Base-by-base conservation (phyloP, 1,140 invertebrate genomes). In the Heliconius hermathena region DNA sequence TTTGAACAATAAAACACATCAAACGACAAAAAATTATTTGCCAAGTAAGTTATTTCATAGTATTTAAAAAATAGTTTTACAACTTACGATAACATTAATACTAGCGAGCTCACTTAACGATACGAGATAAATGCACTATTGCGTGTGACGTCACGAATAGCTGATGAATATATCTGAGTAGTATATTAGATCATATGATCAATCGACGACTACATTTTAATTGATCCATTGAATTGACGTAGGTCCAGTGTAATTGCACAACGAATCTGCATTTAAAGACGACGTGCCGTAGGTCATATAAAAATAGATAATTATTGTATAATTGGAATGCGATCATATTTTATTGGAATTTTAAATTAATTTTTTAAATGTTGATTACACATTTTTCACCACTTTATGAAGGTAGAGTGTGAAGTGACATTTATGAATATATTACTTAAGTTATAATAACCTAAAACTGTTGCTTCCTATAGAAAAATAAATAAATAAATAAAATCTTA, bases 101-200 rank as follows among this genome's bases (percentile, higher is more conserved):
- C 54, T 22, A 66, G 8, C 8, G 11, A 2, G 16, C 26, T 29
- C 3, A 66, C 60, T 26, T 1, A 66, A 66, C 16, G 22, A 16
- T 66, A 66, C 26, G 13, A 26, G 26, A 66, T 66, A 66, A 66
- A 66, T 60, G 54, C 54, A 60, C n/a, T 60, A 60, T 60, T 60
- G 54, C 54, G n/a, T 22, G n/a, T 60, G 54, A 60, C 54, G 20
- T 60, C 54, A 60, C 26, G 41, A 16, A 46, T 46, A 46, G 41
- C 41, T 46, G 41, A 3, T 46, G n/a, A 60, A 60, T 11, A 16
- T 66, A 29, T 16, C 60, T 66, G 5, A 66, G 26, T 29, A 66
- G n/a, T 66, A 66, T 16, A 29, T 66, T 66, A 66, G 26, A 66
- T 66, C 60, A 66, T 66, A 66, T 66, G 60, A 66, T 66, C 60